Base-by-base conservation (phyloP, 2,113 vertebrate genomes). In the Australoheros scitulus region DNA sequence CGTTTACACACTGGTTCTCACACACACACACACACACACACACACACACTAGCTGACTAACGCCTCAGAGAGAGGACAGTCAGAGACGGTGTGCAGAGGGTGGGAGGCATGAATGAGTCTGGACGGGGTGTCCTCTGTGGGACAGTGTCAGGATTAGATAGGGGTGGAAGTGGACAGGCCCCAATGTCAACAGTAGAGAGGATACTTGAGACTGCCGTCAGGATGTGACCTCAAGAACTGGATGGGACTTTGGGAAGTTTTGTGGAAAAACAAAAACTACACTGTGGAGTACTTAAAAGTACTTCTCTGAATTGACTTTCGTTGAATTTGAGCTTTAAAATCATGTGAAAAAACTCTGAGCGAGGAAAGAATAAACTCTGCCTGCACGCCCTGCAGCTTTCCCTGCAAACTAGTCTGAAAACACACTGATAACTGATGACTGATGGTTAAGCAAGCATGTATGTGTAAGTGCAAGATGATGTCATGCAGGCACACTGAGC, bases 401-500 rank as follows among this genome's bases (percentile, higher is more conserved):
- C 85, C 86, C 82, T 41, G 43, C 50, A 36, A 58, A 79, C 89
- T 84, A 89, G 60, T 85, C 77, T 76, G 55, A 65, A 78, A 52
- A 88, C 70, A 85, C 82, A 64, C 47, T 80, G 85, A 91, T 89
- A 85, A 77, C 83, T 85, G 78, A 86, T 89, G 93, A 77, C 81
- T 86, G 87, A 86, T 82, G 92, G 75, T 87, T 79, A 81, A 79
- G 85, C 77, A 65, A 82, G 11, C 34, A 4, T 32, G 78, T 77
- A 20, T 81, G 61, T 78, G 63, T 77, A 14, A 22, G 61, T 38
- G 32, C 24, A 77, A 36, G 34, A 80, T 95, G 94, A 96, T 87
- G 92, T 94, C 93, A 95, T 90, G 34, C 38, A 76, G 14, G 5
- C 57, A 87, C 34, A 60, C 82, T 41, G 26, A 85, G 95, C 93